Evolutionary conservation across 2,888 invertebrate genomes (phyloP).

Genomic region (Tenodera sinensis): DNA sequence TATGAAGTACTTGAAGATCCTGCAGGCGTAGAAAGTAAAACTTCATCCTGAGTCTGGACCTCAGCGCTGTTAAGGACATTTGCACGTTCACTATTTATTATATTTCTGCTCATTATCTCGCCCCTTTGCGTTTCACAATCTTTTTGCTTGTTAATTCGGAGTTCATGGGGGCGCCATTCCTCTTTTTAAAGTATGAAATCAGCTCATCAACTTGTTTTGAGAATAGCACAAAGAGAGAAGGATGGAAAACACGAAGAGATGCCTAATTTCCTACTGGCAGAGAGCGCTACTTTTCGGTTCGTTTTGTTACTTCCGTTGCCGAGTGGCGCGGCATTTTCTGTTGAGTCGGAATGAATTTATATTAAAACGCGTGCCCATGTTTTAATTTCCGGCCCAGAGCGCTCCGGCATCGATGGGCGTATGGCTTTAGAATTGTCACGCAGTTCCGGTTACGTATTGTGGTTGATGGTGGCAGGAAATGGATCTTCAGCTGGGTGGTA

Average conservation of each 20-base stretch:
- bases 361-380: neutral
- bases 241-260: neutral
- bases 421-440: neutral
- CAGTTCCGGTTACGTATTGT: neutral
- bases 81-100: too few relatives aligned
- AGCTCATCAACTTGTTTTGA: neutral
- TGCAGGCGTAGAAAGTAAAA: too few relatives aligned
- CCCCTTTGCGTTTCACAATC: too few relatives aligned
- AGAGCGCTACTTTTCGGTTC: neutral
- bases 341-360: neutral
- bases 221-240: neutral
- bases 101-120: too few relatives aligned
- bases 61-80: too few relatives aligned
- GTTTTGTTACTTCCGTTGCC: neutral
- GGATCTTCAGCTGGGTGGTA: neutral
- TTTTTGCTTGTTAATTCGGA: too few relatives aligned
- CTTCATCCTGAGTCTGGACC: too few relatives aligned
- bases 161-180: too few relatives aligned
- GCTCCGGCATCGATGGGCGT: neutral
- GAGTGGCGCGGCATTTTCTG: neutral
- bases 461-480: neutral
- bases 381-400: neutral
- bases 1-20: too few relatives aligned
- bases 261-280: too few relatives aligned
- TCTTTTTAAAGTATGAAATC: too few relatives aligned